Conservation (phyloP, 2,113 vertebrate species). For the Peromyscus leucopus region DNA sequence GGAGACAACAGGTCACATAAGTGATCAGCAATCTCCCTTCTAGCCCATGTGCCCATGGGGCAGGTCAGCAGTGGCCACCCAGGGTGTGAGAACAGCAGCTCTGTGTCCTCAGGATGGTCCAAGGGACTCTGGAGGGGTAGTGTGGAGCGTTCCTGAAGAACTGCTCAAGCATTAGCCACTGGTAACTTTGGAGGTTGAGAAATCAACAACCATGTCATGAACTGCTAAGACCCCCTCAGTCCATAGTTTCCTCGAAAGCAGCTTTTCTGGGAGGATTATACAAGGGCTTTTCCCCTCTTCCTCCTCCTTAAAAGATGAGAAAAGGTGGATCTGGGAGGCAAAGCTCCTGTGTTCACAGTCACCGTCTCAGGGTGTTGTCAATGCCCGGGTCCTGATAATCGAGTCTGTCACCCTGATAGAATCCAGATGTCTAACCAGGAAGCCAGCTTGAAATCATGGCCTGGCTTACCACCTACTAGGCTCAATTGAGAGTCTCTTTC, state of each 20-base stretch:
- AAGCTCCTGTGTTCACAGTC: neutral
- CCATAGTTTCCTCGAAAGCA: neutral
- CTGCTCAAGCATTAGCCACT: neutral
- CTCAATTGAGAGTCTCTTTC: neutral
- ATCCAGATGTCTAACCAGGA: neutral
- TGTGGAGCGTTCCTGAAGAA: neutral
- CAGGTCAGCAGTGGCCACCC: neutral
- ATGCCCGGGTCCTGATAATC: neutral
- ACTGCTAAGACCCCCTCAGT: neutral
- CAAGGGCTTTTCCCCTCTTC: neutral
- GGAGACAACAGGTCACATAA: neutral
- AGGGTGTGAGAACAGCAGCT: neutral
- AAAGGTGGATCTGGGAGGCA: neutral
- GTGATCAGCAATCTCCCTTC: too few species aligned
- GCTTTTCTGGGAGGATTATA: neutral
- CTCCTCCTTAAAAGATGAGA: neutral
- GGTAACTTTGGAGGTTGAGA: rapidly evolving
- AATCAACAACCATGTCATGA: neutral
- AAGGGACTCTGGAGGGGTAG: neutral
- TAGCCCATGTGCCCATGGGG: rapidly evolving
- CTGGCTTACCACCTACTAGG: neutral
- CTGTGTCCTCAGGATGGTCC: neutral
- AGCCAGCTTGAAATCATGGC: neutral
- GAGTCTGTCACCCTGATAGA: neutral
- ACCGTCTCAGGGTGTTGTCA: neutral